phyloP scores from a whole-genome alignment of 2,113 vertebrate species.

The Muntiacus muntjak region DNA sequence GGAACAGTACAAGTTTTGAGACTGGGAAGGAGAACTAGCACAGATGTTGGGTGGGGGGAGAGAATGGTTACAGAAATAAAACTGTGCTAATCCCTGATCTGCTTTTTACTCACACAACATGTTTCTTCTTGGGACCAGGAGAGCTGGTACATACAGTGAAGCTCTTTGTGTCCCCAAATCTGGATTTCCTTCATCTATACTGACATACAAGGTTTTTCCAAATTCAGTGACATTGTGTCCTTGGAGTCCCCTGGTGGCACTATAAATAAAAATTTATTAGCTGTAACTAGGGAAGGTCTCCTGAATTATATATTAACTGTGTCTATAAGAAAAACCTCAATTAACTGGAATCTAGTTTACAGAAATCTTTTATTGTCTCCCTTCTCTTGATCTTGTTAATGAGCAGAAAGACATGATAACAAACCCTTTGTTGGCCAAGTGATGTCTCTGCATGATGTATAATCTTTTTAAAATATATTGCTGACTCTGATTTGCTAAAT shows the following conservation, averaged over 20 bases:
- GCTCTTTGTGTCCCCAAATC: neutral
- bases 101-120: fast-evolving
- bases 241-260: neutral
- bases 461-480: neutral
- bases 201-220: neutral
- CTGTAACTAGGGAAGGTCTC: neutral
- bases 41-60: neutral
- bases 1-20: fast-evolving
- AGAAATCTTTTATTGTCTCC: neutral
- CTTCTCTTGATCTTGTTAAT: neutral
- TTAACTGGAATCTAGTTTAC: neutral
- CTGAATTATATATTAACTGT: neutral
- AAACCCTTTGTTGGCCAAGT: neutral
- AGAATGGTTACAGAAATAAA: neutral
- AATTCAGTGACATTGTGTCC: neutral
- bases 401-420: neutral
- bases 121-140: neutral
- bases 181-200: neutral
- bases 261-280: conserved; percentile 20
- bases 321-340: neutral
- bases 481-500: neutral
- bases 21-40: neutral
- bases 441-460: neutral
- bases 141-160: neutral
- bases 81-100: fast-evolving